Conservation (phyloP, 2,113 vertebrate genomes). For the Menura novaehollandiae region DNA sequence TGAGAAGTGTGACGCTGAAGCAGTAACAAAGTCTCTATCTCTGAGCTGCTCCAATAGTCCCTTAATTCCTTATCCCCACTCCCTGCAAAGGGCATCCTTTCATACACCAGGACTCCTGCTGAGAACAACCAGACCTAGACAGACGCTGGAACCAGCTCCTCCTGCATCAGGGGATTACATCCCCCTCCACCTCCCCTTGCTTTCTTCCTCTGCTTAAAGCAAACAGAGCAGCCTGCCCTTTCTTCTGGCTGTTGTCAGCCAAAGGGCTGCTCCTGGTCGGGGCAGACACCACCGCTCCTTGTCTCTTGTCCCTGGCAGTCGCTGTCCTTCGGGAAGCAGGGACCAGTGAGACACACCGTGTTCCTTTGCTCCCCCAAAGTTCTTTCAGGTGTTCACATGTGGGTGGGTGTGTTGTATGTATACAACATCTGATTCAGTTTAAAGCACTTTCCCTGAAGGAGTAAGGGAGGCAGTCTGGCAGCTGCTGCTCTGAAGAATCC, state of each 20-base stretch:
- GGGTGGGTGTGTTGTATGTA: not conserved
- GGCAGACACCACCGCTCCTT: not conserved
- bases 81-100: conserved; percentile 16
- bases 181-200: not conserved
- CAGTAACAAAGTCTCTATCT: not conserved
- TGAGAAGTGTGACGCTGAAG: not conserved
- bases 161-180: not conserved
- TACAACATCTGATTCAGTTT: conserved; percentile 57
- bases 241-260: not conserved
- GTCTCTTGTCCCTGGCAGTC: not conserved
- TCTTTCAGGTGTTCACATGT: not conserved
- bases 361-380: not conserved
- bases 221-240: not conserved
- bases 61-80: not conserved
- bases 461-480: conserved; percentile 66
- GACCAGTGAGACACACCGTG: fast-evolving
- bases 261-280: not conserved
- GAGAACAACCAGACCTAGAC: conserved; percentile 26
- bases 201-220: not conserved
- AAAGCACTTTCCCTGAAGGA: conserved; percentile 44
- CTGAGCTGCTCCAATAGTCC: not conserved
- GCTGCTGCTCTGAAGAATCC: conserved; percentile 44
- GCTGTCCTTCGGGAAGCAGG: not conserved
- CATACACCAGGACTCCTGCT: not conserved
- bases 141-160: not conserved